Evolutionary conservation across 2,113 vertebrate species (phyloP).

Genomic region (Oncorhynchus mykiss): DNA sequence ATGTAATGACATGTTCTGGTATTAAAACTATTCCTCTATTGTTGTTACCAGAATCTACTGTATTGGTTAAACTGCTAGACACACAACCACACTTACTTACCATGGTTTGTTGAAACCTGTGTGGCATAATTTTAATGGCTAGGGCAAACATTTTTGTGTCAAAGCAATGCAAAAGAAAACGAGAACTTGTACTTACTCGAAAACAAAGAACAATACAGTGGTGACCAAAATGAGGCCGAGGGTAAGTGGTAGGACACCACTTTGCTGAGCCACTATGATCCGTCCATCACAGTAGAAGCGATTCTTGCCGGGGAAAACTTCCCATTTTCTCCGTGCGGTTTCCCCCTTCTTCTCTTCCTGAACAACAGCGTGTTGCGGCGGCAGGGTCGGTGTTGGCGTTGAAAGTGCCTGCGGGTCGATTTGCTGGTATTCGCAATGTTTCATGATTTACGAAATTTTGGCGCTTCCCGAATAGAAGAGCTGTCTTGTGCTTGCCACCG

Average conservation of each 20-base stretch:
- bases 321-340: slow-evolving; percentile 75
- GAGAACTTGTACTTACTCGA: slow-evolving; percentile 81
- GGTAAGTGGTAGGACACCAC: slow-evolving; percentile 87
- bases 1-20: neutral
- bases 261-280: slow-evolving; percentile 85
- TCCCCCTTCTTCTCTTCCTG: neutral
- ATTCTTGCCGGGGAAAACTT: slow-evolving; percentile 89
- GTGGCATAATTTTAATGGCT: too few species aligned
- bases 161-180: neutral
- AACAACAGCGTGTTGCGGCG: slow-evolving; percentile 38
- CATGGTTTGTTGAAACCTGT: neutral
- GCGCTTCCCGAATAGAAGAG: neutral
- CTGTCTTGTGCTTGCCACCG: too few species aligned
- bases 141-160: too few species aligned
- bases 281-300: slow-evolving; percentile 90
- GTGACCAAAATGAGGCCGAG: slow-evolving; percentile 87
- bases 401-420: slow-evolving; percentile 75
- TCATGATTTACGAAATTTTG: slow-evolving; percentile 60
- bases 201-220: slow-evolving; percentile 87
- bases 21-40: too few species aligned
- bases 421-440: slow-evolving; percentile 85
- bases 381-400: slow-evolving; percentile 52
- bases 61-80: too few species aligned
- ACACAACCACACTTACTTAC: too few species aligned
- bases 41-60: too few species aligned